These are phyloP conservation scores for Calliphora vomitoria DNA, from an alignment of 2,888 invertebrate species.

Conservation along the genomic window DNA sequence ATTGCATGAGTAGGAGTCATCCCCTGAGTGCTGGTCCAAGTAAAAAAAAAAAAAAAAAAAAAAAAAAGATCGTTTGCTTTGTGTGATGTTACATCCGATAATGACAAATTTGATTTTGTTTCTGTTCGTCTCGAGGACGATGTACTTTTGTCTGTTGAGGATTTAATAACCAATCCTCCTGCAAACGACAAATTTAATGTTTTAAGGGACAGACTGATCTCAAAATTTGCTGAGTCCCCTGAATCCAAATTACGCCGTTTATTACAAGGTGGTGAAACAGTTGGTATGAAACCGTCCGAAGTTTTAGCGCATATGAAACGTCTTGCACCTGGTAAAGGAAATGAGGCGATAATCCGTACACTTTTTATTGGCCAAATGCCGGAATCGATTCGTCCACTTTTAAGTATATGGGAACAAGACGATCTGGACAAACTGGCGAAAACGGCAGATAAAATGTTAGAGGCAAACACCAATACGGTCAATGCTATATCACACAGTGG, in stretches of 20 bases:
- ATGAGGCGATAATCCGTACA: slow-evolving; percentile 63
- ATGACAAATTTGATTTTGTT: slow-evolving; percentile 26
- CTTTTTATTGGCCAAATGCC: slow-evolving; percentile 66
- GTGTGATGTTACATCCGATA: slow-evolving; percentile 23
- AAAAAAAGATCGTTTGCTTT: slow-evolving; percentile 32
- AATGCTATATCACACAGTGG: no score
- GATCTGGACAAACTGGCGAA: slow-evolving; percentile 62
- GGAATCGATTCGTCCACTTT: slow-evolving; percentile 52
- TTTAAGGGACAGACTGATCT: no score
- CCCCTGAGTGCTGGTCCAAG: no score
- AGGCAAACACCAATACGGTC: no score
- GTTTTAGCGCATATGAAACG: slow-evolving; percentile 68
- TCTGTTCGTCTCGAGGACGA: slow-evolving; percentile 35
- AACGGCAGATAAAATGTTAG: no score
- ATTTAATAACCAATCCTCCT: slow-evolving; percentile 34
- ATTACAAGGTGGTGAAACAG: slow-evolving; percentile 51
- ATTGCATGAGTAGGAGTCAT: no score
- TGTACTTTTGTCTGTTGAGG: slow-evolving; percentile 48
- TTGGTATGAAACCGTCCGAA: slow-evolving; percentile 64
- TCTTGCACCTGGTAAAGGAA: slow-evolving; percentile 61
- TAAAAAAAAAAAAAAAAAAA: no score
- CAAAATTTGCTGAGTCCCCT: no score
- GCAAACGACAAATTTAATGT: no score
- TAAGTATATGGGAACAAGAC: slow-evolving; percentile 54
- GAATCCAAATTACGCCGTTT: not conserved